These are phyloP conservation scores for Seira ritae DNA, from an alignment of 2,888 invertebrate genomes.

Conservation along the genomic window DNA sequence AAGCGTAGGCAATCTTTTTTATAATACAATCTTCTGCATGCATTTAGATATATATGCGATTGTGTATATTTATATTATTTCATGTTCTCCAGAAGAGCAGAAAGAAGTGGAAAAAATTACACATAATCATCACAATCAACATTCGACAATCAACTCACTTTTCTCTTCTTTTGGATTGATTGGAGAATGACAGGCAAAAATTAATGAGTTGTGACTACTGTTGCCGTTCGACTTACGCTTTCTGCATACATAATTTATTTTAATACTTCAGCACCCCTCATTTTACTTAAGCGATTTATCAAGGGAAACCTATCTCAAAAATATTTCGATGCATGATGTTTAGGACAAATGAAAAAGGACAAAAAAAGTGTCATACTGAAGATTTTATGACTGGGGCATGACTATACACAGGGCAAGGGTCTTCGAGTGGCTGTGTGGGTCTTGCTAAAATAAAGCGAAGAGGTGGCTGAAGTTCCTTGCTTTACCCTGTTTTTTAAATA, in stretches of 20 bases:
- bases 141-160: too few relatives aligned
- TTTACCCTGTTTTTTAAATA: too few relatives aligned
- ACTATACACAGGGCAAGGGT: too few relatives aligned
- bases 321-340: not conserved
- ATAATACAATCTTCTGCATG: too few relatives aligned
- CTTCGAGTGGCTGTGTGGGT: too few relatives aligned
- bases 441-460: too few relatives aligned
- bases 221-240: not conserved
- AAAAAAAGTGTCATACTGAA: conserved; percentile 20
- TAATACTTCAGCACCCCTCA: not conserved
- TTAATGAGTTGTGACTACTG: not conserved
- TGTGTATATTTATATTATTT: not conserved
- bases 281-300: conserved; percentile 23
- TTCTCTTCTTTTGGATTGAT: not conserved
- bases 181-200: not conserved
- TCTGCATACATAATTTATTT: not conserved
- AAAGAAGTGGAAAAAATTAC: not conserved
- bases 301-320: conserved; percentile 19
- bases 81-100: not conserved
- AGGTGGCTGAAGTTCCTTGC: too few relatives aligned
- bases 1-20: too few relatives aligned
- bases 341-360: not conserved
- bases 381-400: too few relatives aligned
- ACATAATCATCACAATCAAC: not conserved
- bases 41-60: too few relatives aligned